Evolutionary conservation across 2,888 invertebrate genomes (phyloP), one percentile per base, ranked within the genome.

Genomic region (Amphipoea oculea): DNA sequence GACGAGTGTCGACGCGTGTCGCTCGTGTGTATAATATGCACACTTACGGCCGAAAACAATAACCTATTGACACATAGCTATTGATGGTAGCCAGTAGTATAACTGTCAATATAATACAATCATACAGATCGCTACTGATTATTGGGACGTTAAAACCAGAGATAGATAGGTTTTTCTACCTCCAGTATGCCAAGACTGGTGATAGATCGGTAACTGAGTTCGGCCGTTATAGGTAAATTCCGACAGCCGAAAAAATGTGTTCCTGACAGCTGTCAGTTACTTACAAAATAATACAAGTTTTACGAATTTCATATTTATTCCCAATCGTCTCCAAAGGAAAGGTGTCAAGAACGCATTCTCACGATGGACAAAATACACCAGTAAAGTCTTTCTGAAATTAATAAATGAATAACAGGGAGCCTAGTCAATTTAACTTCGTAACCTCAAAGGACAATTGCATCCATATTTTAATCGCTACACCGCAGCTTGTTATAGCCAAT

Each of bases 391-490:
- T 23, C 0, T 9, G 4, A 57, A 17, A 5, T 36, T 14, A 60
- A n/a, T 57, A 11, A n/a, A 57, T 57, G 1, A 29, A 20, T 68
- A 45, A 29, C 17, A 45, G 29, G 17, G 40, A 40, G 14, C 54
- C 7, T 51, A 57, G 6, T 48, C 36, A 54, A 70, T 73, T 67
- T 14, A 76, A 65, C 76, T 36, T 75, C 6, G 29, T 48, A 12
- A 74, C n/a, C 20, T 51, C 14, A 72, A 68, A 68, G 71, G 67
- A 74, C 57, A 75, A 73, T 76, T 74, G 71, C 73, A 51, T 76
- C 45, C 40, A 87, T 80, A 74, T 86, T 83, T 84, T 82, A 71
- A 84, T 81, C 74, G 66, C n/a, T 70, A 78, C 78, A 87, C 74
- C 75, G 62, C 67, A 72, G 60, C 62, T 72, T 84, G 76, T 76